phyloP scores from a whole-genome alignment of 2,888 invertebrate species.

The Eristalis arbustorum region DNA sequence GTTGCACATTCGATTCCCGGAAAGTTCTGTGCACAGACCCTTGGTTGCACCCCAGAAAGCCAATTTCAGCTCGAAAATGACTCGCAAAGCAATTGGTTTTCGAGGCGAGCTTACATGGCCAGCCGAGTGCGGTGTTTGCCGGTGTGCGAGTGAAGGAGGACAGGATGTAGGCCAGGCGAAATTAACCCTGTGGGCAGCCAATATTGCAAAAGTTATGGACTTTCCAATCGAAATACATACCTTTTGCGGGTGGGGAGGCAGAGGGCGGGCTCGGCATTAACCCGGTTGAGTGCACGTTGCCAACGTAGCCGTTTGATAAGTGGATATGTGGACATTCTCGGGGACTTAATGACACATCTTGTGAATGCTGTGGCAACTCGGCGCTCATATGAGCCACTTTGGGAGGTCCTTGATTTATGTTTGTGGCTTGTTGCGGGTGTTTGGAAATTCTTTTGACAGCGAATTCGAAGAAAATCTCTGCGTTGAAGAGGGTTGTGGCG shows the following conservation, averaged over 20 bases:
- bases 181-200: slow-evolving; percentile 24
- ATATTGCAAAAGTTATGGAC: slow-evolving; percentile 47
- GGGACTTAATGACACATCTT: not conserved
- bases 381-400: not conserved
- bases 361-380: not conserved
- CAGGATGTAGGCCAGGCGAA: slow-evolving; percentile 23
- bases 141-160: not conserved
- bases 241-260: no score
- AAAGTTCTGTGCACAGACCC: not conserved
- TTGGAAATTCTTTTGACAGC: slow-evolving; percentile 6
- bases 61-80: not conserved
- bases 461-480: slow-evolving; percentile 1
- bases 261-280: not conserved
- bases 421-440: not conserved
- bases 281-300: not conserved
- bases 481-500: slow-evolving; percentile 4
- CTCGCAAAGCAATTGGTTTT: not conserved
- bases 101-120: not conserved
- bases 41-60: not conserved
- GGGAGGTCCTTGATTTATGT: slow-evolving; percentile 8
- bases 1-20: slow-evolving; percentile 12
- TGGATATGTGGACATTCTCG: not conserved
- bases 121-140: not conserved
- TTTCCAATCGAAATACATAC: slow-evolving; percentile 26
- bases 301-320: not conserved